Evolutionary conservation across 2,888 invertebrate species (phyloP), one percentile per base, ranked within the genome.

Genomic region (Cerastoderma edule): DNA sequence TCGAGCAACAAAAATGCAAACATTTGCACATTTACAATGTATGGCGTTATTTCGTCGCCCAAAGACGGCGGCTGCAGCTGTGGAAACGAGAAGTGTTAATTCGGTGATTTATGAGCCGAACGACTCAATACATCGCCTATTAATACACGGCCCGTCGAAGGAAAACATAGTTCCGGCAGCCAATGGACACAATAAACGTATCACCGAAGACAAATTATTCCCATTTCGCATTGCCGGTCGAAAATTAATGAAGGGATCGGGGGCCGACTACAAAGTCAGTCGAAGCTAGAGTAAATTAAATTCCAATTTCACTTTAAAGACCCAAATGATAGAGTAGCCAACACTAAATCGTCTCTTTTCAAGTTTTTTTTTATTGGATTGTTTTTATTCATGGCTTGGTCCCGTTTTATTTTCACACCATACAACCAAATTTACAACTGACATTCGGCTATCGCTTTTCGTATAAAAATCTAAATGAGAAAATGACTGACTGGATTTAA

Each of bases 151-250:
- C 39, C 35, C 32, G 39, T 60, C 33, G 60, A 39, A 39, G 33
- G 50, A 48, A 64, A 70, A 69, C 53, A 73, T 70, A 78, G 72
- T 69, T 66, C 53, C 67, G 74, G 71, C 53, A 68, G 70, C 32
- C 44, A 35, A 24, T 16, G 72, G 32, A 75, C 69, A 72, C 72
- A 79, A 79, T 75, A 75, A 79, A 78, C 39, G 22, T 46, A 69
- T 72, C 69, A 79, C 72, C 75, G 75, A 79, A 79, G 79, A 79
- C 79, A 79, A 79, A 79, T 79, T 79, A 79, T 75, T 67, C 44
- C 75, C 66, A 69, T 75, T 71, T 75, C 65, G 60, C 60, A 32
- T 44, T 63, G 63, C 48, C 24, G n/a, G n/a, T n/a, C n/a, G 48
- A 54, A 75, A 72, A 79, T 79, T 72, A 72, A 75, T 72, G 79